Evolutionary conservation across 2,113 vertebrate genomes (phyloP).

Genomic region (Eretmochelys imbricata): DNA sequence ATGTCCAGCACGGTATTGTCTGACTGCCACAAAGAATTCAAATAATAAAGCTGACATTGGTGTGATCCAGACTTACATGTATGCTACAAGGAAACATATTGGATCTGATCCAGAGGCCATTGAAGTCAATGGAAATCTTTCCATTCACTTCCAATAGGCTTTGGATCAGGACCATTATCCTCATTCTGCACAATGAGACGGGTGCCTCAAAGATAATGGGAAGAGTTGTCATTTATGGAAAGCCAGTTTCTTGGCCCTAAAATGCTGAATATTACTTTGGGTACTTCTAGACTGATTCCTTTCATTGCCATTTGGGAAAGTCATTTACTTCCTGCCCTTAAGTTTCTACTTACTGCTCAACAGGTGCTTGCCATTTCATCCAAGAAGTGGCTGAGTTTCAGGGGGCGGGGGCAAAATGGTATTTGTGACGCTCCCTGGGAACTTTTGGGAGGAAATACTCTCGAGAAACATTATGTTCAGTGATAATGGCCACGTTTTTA

Average conservation of each 20-base stretch:
- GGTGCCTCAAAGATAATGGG: neutral
- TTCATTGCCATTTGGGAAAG: neutral
- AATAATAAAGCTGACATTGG: neutral
- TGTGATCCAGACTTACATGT: neutral
- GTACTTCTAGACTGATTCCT: neutral
- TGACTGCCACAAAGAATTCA: neutral
- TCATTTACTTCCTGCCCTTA: neutral
- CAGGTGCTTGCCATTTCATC: neutral
- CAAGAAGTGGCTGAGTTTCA: neutral
- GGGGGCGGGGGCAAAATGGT: too few species aligned
- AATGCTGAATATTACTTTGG: neutral
- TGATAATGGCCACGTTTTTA: neutral
- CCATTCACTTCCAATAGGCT: neutral
- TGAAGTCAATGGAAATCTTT: neutral
- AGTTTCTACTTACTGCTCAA: neutral
- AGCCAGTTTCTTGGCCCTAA: neutral
- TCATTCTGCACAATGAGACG: neutral
- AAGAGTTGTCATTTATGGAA: neutral
- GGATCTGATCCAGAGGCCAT: neutral
- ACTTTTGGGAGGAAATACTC: neutral
- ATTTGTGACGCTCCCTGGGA: too few species aligned
- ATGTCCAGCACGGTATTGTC: neutral
- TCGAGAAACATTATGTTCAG: neutral
- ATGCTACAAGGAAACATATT: neutral
- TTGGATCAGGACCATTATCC: neutral